phyloP scores from a whole-genome alignment of 2,797 vertebrate genomes.

The Mustela erminea region DNA sequence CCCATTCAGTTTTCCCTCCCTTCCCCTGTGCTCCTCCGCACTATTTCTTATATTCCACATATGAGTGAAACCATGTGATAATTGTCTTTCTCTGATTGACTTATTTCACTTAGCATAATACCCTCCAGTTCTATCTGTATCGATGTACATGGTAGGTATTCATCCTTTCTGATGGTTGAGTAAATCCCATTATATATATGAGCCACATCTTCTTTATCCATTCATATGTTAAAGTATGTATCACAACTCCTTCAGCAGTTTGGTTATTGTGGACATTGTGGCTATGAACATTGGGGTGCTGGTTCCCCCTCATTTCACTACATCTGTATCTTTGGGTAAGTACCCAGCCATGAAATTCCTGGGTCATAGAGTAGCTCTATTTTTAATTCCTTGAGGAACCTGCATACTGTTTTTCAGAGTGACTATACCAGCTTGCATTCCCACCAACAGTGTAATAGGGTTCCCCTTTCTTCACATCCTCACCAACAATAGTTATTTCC shows the following conservation, averaged over 20 bases:
- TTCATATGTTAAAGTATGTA: neutral
- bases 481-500: neutral
- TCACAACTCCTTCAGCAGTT: neutral
- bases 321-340: neutral
- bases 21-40: neutral
- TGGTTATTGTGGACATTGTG: neutral
- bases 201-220: neutral
- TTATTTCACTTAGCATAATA: neutral
- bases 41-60: neutral
- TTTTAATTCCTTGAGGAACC: neutral
- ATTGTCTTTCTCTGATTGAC: neutral
- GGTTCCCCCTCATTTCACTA: neutral
- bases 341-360: neutral
- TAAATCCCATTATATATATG: neutral
- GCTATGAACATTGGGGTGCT: neutral
- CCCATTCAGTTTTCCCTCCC: neutral
- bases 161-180: neutral
- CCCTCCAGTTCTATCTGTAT: neutral
- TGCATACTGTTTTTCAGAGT: neutral
- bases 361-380: neutral
- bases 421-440: neutral
- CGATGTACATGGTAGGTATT: neutral
- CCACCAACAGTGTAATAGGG: neutral
- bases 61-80: neutral
- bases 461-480: neutral